phyloP scores from a whole-genome alignment of 2,113 vertebrate species.

The Rhinoderma darwinii region DNA sequence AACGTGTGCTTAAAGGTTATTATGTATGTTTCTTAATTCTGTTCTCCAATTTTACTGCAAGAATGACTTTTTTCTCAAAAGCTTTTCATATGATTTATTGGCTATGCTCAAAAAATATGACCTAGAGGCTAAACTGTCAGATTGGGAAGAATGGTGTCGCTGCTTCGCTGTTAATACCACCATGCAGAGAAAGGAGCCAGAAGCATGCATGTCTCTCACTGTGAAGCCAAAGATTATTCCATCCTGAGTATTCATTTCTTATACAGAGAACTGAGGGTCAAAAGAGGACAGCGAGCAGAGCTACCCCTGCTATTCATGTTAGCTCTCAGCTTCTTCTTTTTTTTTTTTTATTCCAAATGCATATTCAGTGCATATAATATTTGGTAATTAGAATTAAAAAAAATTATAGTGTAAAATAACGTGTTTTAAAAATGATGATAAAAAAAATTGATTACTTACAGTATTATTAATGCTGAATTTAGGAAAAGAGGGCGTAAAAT shows the following conservation, averaged over 20 bases:
- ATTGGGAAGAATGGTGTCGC: constrained; percentile 39
- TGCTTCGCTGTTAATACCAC: constrained; percentile 27
- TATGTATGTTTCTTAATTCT: constrained; percentile 1
- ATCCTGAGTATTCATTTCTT: background rate
- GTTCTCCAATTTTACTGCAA: constrained; percentile 17
- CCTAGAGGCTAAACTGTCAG: constrained; percentile 50
- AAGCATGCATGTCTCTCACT: constrained; percentile 15
- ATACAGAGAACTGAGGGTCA: constrained; percentile 36
- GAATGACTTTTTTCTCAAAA: constrained; percentile 12
- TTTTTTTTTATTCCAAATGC: constrained; percentile 8
- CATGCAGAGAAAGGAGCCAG: constrained; percentile 30
- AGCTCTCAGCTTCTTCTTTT: background rate
- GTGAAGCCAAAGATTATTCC: constrained; percentile 14
- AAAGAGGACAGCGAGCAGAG: constrained; percentile 22
- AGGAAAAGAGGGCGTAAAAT: too few relatives aligned
- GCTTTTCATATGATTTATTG: constrained; percentile 30
- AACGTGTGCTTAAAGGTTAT: background rate
- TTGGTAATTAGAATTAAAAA: background rate
- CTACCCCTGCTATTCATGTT: background rate
- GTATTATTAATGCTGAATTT: background rate
- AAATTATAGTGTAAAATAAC: background rate
- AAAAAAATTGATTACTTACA: background rate
- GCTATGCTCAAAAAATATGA: constrained; percentile 26
- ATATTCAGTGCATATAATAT: background rate
- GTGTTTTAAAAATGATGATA: background rate